Percentiles rank a stretch among this genome's conserved stretches.
Conservation (phyloP, 2,888 invertebrate genomes). For the Lasioglossum morio region DNA sequence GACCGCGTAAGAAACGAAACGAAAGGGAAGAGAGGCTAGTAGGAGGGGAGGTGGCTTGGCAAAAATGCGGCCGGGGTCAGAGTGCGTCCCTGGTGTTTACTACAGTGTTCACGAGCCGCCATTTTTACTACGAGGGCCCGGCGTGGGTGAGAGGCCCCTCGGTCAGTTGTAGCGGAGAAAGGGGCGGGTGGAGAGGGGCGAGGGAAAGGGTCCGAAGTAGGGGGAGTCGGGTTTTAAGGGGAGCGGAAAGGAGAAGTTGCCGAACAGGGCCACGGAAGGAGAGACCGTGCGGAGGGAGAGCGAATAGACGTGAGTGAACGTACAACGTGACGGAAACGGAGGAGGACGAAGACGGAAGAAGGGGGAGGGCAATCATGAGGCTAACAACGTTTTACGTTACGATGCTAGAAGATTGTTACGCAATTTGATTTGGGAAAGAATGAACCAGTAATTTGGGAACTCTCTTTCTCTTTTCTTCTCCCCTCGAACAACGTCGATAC, state of each 20-base stretch:
- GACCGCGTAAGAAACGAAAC: neutral
- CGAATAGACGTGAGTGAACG: conserved; percentile 16
- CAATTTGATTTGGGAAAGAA: conserved; percentile 74
- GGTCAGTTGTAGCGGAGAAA: conserved; percentile 71
- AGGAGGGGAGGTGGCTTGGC: neutral
- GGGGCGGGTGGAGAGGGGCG: neutral
- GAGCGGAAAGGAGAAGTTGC: conserved; percentile 67
- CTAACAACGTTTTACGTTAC: conserved; percentile 78
- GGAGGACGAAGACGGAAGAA: conserved; percentile 47
- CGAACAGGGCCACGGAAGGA: conserved; percentile 56
- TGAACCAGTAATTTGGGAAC: conserved; percentile 69
- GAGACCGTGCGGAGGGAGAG: conserved; percentile 43
- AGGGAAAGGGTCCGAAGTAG: neutral
- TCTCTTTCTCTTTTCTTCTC: conserved; percentile 34
- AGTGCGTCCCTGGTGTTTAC: conserved; percentile 65
- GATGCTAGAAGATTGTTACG: conserved; percentile 74
- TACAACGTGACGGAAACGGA: conserved; percentile 22
- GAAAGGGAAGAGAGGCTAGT: neutral
- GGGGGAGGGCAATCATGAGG: conserved; percentile 68
- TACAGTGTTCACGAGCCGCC: conserved; percentile 74
- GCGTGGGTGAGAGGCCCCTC: conserved; percentile 80
- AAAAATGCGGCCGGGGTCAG: neutral
- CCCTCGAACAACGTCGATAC: conserved; percentile 24
- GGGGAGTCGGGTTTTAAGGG: conserved; percentile 53
- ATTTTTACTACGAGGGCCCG: conserved; percentile 80